phyloP scores from a whole-genome alignment of 2,797 vertebrate species.

The Acrossocheilus wenchowensis region DNA sequence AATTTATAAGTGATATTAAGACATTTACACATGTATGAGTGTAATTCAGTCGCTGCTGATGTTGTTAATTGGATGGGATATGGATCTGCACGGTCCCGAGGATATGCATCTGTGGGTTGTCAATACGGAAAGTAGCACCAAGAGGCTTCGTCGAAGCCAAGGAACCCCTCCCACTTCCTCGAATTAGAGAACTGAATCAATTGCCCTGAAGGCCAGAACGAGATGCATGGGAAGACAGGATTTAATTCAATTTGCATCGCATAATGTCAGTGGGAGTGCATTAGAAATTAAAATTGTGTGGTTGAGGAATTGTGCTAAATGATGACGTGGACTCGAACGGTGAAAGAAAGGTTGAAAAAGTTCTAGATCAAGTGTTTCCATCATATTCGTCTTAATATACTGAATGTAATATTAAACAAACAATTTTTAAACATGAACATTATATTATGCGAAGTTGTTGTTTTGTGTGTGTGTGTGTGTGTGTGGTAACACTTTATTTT shows the following conservation, averaged over 20 bases:
- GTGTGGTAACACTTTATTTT: no score
- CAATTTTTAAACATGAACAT: not conserved
- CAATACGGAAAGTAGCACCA: conserved; percentile 21
- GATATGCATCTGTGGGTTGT: conserved; percentile 32
- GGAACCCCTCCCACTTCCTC: conserved; percentile 15
- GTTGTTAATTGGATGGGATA: conserved; percentile 45
- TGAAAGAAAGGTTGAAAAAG: not conserved
- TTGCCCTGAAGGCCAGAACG: conserved; percentile 33
- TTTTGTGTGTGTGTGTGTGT: no score
- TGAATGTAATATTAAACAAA: not conserved
- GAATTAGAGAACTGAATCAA: conserved; percentile 31
- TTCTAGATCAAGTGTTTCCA: not conserved
- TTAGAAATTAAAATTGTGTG: conserved; percentile 9
- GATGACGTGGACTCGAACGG: not conserved
- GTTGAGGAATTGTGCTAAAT: conserved; percentile 17
- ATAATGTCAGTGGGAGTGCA: conserved; percentile 22
- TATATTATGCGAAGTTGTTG: not conserved
- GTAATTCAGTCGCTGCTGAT: conserved; percentile 30
- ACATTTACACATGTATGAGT: conserved; percentile 30
- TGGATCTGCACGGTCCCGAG: not conserved
- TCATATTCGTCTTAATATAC: not conserved
- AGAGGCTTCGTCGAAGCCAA: not conserved
- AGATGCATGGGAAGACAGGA: conserved; percentile 29
- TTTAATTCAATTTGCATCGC: conserved; percentile 45
- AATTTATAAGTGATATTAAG: conserved; percentile 38